Evolutionary conservation across 2,888 invertebrate genomes (phyloP).

Genomic region (Cremastinae sp.): DNA sequence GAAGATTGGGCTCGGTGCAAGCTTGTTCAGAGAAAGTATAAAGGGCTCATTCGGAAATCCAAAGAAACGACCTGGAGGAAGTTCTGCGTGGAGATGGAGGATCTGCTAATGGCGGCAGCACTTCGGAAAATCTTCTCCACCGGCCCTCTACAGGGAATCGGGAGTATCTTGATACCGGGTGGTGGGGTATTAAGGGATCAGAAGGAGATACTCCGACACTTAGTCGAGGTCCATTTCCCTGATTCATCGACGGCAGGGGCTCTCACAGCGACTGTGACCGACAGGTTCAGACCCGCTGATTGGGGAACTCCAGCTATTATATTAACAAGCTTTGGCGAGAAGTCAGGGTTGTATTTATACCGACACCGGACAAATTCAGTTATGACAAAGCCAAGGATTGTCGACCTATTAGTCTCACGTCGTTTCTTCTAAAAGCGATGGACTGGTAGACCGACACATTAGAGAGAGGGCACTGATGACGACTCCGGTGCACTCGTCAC

Average conservation of each 20-base stretch:
- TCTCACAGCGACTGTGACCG: too few relatives aligned
- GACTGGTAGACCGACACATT: conserved; percentile 64
- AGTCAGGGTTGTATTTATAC: conserved; percentile 56
- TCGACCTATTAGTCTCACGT: conserved; percentile 64
- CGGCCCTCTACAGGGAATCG: conserved; percentile 12
- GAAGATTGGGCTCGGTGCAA: conserved; percentile 2
- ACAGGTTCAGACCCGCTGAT: neutral
- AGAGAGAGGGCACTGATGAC: conserved; percentile 45
- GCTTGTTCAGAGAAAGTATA: conserved; percentile 6
- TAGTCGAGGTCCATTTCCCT: conserved; percentile 41
- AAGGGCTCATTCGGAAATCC: conserved; percentile 11
- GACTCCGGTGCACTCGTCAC: conserved; percentile 46
- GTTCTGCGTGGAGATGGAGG: conserved; percentile 26
- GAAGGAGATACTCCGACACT: conserved; percentile 37
- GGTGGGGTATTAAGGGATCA: conserved; percentile 13
- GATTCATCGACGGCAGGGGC: too few relatives aligned
- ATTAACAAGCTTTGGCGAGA: conserved; percentile 45
- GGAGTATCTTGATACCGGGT: conserved; percentile 15
- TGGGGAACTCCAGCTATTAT: conserved; percentile 25
- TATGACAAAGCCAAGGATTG: conserved; percentile 56
- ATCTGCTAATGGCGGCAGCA: conserved; percentile 1
- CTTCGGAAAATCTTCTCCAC: conserved; percentile 33
- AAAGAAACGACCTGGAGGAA: conserved; percentile 5
- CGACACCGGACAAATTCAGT: conserved; percentile 55
- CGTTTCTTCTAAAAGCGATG: conserved; percentile 63